Conservation (phyloP, 2,888 invertebrate genomes). For the Harpalus rufipes region DNA sequence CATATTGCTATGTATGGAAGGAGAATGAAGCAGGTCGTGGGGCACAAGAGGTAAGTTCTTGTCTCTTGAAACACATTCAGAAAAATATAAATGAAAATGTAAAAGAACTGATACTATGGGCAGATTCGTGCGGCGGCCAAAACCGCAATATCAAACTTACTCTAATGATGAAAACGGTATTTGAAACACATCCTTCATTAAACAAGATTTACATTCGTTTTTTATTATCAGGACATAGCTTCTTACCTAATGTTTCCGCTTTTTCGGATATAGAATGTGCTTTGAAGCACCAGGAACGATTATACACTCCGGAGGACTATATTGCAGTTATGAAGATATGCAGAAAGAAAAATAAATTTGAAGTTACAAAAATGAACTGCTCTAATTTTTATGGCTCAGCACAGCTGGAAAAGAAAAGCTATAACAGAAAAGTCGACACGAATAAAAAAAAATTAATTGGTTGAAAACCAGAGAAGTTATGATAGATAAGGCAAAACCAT, state of each 20-base stretch:
- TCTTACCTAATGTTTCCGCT: too few relatives aligned
- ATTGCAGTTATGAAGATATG: not conserved
- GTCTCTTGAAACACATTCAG: constrained; percentile 67
- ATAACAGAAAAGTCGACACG: not conserved
- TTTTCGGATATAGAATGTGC: too few relatives aligned
- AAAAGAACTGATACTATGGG: constrained; percentile 69
- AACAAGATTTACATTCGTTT: too few relatives aligned
- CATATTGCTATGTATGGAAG: constrained; percentile 71
- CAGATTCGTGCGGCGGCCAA: constrained; percentile 67
- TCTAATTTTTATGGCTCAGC: constrained; percentile 6
- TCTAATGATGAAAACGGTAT: constrained; percentile 67
- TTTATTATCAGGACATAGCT: too few relatives aligned
- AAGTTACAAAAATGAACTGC: constrained; percentile 18
- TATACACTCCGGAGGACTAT: constrained; percentile 10
- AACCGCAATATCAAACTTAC: constrained; percentile 68
- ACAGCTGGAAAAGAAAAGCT: constrained; percentile 5
- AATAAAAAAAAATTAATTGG: constrained; percentile 26
- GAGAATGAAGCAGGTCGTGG: constrained; percentile 71
- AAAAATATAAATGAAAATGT: not conserved
- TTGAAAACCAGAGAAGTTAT: constrained; percentile 5
- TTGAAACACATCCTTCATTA: too few relatives aligned
- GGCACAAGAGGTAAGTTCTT: constrained; percentile 71
- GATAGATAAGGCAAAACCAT: not conserved
- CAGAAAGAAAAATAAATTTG: constrained; percentile 17
- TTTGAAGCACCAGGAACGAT: not conserved